Evolutionary conservation across 2,888 invertebrate species (phyloP), one percentile per base, ranked within the genome.

Genomic region (Leucozona laternaria): DNA sequence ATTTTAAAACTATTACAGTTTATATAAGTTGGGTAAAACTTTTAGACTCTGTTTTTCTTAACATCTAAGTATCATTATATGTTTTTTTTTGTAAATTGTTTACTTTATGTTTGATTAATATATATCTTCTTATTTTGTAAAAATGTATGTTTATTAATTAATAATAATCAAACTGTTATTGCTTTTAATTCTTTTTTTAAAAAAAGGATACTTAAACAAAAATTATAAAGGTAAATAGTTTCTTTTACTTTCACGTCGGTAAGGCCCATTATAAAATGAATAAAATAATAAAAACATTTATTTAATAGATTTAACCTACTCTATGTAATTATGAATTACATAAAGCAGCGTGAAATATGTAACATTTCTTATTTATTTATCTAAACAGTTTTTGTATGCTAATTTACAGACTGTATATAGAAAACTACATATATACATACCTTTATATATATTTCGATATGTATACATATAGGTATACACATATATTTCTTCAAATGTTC

Each of bases 361-460:
- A 86, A 86, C 73, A 71, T 66, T 78, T 86, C 71, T 78, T 82
- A 86, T 79, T 81, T 64, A 79, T 81, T 86, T 82, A 81, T 79
- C 81, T 86, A 81, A 86, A 85, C 72, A 77, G 77, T 71, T 81
- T 43, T 83, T 81, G 50, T 73, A 79, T 64, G 31, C 22, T 79
- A 79, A 78, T 75, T 75, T 86, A 79, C 86, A 82, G 70, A 73
- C 78, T 86, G 58, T 86, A 73, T 73, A 82, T 55, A 79, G 87
- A 88, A 88, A 88, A 90, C 62, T 57, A 79, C 68, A 48, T 81
- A 87, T 76, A 79, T 64, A 79, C 62, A 48, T 79, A 60, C 66
- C 20, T 64, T 70, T 64, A 76, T 77, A 73, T 80, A 75, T 79
- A 50, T 15, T 60, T 55, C 76, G 68, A 78, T 84, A 79, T 68